phyloP scores from a whole-genome alignment of 2,113 vertebrate genomes.

The Okapia johnstoni region DNA sequence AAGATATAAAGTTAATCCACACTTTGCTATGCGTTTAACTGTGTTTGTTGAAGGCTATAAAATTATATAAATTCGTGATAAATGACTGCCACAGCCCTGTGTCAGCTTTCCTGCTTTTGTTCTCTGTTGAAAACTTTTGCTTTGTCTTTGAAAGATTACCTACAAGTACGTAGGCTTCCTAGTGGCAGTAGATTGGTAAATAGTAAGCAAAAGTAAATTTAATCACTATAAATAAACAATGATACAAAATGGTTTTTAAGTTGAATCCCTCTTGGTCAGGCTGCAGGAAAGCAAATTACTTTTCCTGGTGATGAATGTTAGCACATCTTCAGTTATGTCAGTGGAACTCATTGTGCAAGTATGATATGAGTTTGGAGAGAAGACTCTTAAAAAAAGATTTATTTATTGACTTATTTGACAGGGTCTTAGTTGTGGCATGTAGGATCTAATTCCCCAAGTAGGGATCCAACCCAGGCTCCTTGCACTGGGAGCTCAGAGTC shows the following conservation, averaged over 20 bases:
- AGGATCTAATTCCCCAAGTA: background rate
- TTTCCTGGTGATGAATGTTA: background rate
- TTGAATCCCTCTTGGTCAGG: background rate
- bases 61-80: background rate
- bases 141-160: background rate
- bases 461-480: background rate
- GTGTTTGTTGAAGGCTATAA: background rate
- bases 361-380: background rate
- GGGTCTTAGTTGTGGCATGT: background rate
- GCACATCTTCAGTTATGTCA: background rate
- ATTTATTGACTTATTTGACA: background rate
- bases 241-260: background rate
- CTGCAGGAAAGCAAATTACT: background rate
- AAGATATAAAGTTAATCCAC: background rate
- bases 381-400: background rate
- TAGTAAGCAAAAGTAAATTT: background rate
- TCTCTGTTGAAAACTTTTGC: background rate
- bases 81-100: background rate
- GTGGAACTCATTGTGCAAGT: background rate
- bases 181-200: background rate
- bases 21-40: background rate
- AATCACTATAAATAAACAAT: background rate
- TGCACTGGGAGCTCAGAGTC: background rate
- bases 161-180: background rate
- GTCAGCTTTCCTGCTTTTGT: constrained; percentile 4